phyloP scores from a whole-genome alignment of 2,113 vertebrate species.

The Microcebus murinus region DNA sequence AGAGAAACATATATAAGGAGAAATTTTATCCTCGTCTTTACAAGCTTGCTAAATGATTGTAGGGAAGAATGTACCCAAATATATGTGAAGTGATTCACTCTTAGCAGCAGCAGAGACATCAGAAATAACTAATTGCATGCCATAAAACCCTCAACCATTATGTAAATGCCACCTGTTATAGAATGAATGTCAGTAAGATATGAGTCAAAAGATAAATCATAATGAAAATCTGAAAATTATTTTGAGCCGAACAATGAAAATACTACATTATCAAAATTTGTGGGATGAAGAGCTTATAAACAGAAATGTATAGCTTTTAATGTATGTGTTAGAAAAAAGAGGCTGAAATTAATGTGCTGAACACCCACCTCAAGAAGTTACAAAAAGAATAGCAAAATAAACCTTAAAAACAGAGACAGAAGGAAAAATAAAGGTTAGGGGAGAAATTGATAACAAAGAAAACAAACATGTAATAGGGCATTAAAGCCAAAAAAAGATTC shows the following conservation, averaged over 20 bases:
- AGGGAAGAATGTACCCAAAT: background rate
- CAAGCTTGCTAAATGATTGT: background rate
- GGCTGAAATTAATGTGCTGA: background rate
- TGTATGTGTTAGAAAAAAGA: background rate
- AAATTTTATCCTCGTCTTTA: background rate
- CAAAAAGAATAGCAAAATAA: conserved; percentile 32
- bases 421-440: background rate
- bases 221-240: conserved; percentile 38
- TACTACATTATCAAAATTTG: background rate
- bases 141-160: background rate
- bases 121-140: conserved; percentile 26
- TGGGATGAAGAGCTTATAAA: background rate
- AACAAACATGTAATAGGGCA: background rate
- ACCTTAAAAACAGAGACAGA: background rate
- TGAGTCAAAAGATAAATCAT: conserved; percentile 7
- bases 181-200: background rate
- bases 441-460: background rate
- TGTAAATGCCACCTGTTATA: conserved; percentile 21
- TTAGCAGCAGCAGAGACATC: background rate
- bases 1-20: background rate
- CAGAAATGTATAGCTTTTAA: conserved; percentile 33
- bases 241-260: conserved; percentile 29
- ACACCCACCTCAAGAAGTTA: background rate
- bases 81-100: background rate
- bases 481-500: background rate